phyloP scores from a whole-genome alignment of 2,797 vertebrate genomes.

The Australoheros facetus region DNA sequence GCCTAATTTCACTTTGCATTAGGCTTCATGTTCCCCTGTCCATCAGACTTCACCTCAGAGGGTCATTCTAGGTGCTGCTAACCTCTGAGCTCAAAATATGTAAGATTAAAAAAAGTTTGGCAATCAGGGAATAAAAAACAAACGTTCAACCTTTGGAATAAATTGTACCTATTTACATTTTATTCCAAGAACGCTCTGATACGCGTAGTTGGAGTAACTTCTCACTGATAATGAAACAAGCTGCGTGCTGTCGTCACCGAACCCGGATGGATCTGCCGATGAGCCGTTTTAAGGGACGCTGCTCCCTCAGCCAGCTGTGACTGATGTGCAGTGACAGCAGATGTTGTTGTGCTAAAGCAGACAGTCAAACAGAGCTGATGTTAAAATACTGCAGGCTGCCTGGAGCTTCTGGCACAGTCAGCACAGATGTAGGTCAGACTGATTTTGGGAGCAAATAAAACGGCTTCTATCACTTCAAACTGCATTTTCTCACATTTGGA shows the following conservation, averaged over 20 bases:
- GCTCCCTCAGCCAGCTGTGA: slow-evolving; percentile 23
- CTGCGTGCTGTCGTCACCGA: not conserved
- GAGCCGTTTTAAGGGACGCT: not conserved
- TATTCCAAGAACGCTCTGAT: too few relatives aligned
- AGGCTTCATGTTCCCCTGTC: fast-evolving
- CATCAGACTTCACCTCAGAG: not conserved
- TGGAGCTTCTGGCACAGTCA: not conserved
- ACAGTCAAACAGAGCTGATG: not conserved
- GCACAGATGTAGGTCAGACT: not conserved
- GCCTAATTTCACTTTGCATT: too few relatives aligned
- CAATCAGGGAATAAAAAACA: fast-evolving
- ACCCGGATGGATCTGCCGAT: not conserved
- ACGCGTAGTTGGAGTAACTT: not conserved
- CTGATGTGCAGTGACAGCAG: slow-evolving; percentile 23
- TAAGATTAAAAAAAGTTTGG: not conserved
- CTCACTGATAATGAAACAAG: not conserved
- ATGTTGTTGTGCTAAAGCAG: slow-evolving; percentile 11
- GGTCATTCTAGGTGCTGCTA: fast-evolving
- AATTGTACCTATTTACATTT: not conserved
- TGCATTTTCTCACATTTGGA: not conserved
- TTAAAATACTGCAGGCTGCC: not conserved
- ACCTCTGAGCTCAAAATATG: not conserved
- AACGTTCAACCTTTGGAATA: not conserved
- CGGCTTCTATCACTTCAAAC: not conserved
- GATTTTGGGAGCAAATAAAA: not conserved